phyloP scores from a whole-genome alignment of 2,888 invertebrate genomes.

The Cremastinae sp. region DNA sequence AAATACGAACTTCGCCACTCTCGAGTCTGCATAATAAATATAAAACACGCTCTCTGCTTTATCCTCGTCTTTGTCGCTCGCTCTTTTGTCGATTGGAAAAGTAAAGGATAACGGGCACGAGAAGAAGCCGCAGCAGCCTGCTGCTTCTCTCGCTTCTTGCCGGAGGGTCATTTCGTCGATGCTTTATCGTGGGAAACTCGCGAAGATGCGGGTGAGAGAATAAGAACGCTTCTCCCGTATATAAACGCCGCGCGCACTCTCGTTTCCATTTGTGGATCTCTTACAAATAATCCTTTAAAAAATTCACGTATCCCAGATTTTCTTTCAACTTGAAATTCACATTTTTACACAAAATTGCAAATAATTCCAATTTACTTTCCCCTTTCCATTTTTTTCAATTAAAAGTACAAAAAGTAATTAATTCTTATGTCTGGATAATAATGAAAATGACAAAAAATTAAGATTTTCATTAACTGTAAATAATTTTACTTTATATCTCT shows the following conservation, averaged over 20 bases:
- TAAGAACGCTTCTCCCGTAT: constrained; percentile 22
- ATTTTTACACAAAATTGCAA: too few relatives aligned
- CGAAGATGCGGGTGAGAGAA: constrained; percentile 50
- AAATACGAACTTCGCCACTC: constrained; percentile 57
- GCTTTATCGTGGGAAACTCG: constrained; percentile 57
- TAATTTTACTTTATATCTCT: too few relatives aligned
- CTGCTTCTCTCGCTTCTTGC: constrained; percentile 1
- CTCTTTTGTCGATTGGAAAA: background rate
- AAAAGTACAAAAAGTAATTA: too few relatives aligned
- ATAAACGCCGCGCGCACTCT: background rate
- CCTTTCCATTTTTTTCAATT: too few relatives aligned
- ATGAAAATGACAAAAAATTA: too few relatives aligned
- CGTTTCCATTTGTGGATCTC: constrained; percentile 5
- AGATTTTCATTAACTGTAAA: too few relatives aligned
- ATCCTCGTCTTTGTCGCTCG: constrained; percentile 3
- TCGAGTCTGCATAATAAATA: constrained; percentile 45
- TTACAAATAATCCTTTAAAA: background rate
- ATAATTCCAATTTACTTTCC: too few relatives aligned
- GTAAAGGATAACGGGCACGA: constrained; percentile 7
- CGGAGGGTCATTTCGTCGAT: constrained; percentile 35
- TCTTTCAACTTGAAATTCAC: too few relatives aligned
- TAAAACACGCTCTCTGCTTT: constrained; percentile 35
- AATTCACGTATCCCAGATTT: too few relatives aligned
- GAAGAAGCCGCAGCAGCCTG: constrained; percentile 8
- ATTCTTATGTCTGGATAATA: too few relatives aligned